These are phyloP conservation scores for Steinernema carpocapsae DNA, from an alignment of 2,888 invertebrate genomes.

Conservation along the genomic window DNA sequence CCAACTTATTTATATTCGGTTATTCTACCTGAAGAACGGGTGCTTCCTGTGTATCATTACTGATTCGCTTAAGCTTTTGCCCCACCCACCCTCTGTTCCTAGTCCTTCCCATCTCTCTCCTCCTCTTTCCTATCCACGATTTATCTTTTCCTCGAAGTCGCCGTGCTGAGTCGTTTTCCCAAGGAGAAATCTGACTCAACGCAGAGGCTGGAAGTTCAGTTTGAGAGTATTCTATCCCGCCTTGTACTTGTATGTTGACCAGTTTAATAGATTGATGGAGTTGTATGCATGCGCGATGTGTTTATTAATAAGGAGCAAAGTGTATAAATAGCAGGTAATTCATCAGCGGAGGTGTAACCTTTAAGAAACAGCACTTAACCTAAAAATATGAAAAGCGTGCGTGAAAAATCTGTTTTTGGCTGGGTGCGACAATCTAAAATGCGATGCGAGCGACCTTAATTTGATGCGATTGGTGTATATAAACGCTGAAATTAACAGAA, in stretches of 20 bases:
- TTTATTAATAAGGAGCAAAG: neutral
- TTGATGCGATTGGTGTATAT: no score
- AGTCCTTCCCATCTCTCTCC: neutral
- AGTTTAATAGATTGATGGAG: no score
- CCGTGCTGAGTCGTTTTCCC: slow-evolving; percentile 12
- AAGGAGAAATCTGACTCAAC: neutral
- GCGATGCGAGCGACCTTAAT: neutral
- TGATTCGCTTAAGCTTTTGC: slow-evolving; percentile 16
- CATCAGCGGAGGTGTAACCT: neutral
- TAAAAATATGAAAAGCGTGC: neutral
- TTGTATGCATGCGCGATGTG: neutral
- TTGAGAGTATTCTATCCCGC: neutral
- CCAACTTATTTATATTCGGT: neutral
- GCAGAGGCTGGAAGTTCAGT: slow-evolving; percentile 4
- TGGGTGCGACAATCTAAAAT: no score
- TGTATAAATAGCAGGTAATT: neutral
- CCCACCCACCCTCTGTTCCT: no score
- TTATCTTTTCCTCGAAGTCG: neutral
- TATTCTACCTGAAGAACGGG: slow-evolving; percentile 20
- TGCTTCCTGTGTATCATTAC: neutral
- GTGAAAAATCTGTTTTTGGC: no score
- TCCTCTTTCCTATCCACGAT: no score
- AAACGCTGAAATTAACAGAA: no score
- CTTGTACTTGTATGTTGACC: no score
- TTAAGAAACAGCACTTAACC: neutral